phyloP scores from a whole-genome alignment of 2,888 invertebrate species.

The Physocephala rufipes region DNA sequence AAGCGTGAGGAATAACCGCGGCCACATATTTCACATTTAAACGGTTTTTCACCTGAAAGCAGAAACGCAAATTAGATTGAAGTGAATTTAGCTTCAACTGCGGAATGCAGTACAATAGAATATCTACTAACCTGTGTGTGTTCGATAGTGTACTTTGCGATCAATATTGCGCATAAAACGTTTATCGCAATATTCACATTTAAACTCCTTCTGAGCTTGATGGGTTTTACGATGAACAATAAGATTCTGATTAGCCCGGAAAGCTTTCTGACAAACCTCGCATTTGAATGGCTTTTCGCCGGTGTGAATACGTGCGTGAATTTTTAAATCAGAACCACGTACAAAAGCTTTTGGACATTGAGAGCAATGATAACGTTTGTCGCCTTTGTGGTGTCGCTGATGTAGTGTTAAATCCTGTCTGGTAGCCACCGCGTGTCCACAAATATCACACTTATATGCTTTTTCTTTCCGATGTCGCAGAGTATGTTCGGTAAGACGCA shows the following conservation, averaged over 20 bases:
- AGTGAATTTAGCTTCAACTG: neutral
- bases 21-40: conserved; percentile 55
- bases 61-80: too few species aligned
- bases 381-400: conserved; percentile 60
- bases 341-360: conserved; percentile 61
- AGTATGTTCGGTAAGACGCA: conserved; percentile 59
- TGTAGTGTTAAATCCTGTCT: conserved; percentile 59
- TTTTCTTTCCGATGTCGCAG: conserved; percentile 60
- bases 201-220: conserved; percentile 57
- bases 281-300: conserved; percentile 61
- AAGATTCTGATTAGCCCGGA: conserved; percentile 62
- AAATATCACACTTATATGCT: conserved; percentile 59
- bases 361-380: conserved; percentile 58
- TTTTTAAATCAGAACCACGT: conserved; percentile 59
- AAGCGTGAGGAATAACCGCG: conserved; percentile 61
- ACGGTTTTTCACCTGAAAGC: conserved; percentile 58
- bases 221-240: conserved; percentile 60
- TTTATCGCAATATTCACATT: conserved; percentile 61
- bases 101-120: neutral
- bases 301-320: conserved; percentile 59
- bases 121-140: conserved; percentile 56
- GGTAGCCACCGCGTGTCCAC: conserved; percentile 56
- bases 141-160: conserved; percentile 60
- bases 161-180: conserved; percentile 61
- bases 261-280: conserved; percentile 58